Evolutionary conservation across 2,797 vertebrate genomes (phyloP).

Genomic region (Poeciliopsis paucimaculata): DNA sequence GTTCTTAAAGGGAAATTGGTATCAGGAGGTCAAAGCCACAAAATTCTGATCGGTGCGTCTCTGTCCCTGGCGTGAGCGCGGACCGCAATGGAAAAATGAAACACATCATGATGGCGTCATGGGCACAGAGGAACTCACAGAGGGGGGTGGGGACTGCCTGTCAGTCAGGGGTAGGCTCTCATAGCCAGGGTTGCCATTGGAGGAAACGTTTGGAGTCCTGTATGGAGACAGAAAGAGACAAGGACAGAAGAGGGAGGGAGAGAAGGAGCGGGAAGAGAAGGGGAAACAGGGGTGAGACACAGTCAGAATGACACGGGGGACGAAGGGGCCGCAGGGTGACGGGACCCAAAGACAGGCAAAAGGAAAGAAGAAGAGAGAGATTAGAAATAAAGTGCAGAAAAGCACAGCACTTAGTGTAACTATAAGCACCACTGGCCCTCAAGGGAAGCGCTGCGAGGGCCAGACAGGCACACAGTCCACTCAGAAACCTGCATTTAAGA

Average conservation of each 20-base stretch:
- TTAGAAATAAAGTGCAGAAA: slow-evolving; percentile 74
- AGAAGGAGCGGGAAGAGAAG: slow-evolving; percentile 65
- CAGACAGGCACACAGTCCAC: slow-evolving; percentile 60
- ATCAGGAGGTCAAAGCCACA: neutral
- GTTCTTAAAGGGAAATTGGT: neutral
- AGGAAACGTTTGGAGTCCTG: slow-evolving; percentile 97
- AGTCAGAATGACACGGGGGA: slow-evolving; percentile 68
- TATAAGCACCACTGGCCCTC: slow-evolving; percentile 37
- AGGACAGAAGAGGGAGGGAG: slow-evolving; percentile 61
- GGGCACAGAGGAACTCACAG: slow-evolving; percentile 87
- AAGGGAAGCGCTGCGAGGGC: slow-evolving; percentile 39
- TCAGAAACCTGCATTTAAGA: slow-evolving; percentile 58
- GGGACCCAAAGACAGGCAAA: slow-evolving; percentile 71
- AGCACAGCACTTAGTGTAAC: slow-evolving; percentile 54
- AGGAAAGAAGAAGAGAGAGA: slow-evolving; percentile 74
- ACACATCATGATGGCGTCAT: slow-evolving; percentile 75
- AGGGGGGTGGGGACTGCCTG: slow-evolving; percentile 88
- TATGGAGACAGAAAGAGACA: slow-evolving; percentile 81
- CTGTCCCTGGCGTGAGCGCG: slow-evolving; percentile 22
- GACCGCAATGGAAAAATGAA: slow-evolving; percentile 65
- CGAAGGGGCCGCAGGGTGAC: slow-evolving; percentile 48
- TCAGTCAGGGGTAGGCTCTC: slow-evolving; percentile 89
- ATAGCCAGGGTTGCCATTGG: slow-evolving; percentile 98
- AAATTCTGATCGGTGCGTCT: neutral
- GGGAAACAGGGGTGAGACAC: slow-evolving; percentile 72